Evolutionary conservation across 2,113 vertebrate species (phyloP).

Genomic region (Plecotus auritus): DNA sequence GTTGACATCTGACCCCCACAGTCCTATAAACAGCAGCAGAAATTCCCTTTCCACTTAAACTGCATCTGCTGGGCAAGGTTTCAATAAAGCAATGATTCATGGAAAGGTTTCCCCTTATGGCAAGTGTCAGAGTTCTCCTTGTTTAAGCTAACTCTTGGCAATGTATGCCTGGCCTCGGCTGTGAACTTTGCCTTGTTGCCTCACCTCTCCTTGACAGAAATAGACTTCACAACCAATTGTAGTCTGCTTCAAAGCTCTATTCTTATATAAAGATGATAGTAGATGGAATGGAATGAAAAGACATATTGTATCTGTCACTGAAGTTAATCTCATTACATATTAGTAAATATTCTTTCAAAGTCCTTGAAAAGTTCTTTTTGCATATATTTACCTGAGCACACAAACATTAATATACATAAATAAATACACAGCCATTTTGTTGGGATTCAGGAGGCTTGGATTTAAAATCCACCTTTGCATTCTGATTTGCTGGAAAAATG

Average conservation of each 20-base stretch:
- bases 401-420: neutral
- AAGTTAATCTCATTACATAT: neutral
- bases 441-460: neutral
- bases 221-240: conserved; percentile 33
- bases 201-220: conserved; percentile 33
- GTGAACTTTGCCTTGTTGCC: conserved; percentile 30
- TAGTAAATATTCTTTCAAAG: neutral
- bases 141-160: conserved; percentile 73
- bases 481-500: neutral
- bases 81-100: conserved; percentile 76
- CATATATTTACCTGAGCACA: neutral
- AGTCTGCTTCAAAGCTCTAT: neutral
- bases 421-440: neutral
- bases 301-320: neutral
- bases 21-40: conserved; percentile 71
- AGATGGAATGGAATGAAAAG: neutral
- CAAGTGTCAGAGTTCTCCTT: conserved; percentile 78
- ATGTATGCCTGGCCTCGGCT: conserved; percentile 45
- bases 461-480: neutral
- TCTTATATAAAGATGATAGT: neutral
- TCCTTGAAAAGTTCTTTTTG: neutral
- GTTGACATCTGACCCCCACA: conserved; percentile 77
- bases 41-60: conserved; percentile 71
- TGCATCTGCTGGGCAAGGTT: conserved; percentile 68
- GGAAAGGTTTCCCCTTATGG: conserved; percentile 66